These are phyloP conservation scores for Andrena bicolor DNA, from an alignment of 2,888 invertebrate genomes.

Conservation along the genomic window DNA sequence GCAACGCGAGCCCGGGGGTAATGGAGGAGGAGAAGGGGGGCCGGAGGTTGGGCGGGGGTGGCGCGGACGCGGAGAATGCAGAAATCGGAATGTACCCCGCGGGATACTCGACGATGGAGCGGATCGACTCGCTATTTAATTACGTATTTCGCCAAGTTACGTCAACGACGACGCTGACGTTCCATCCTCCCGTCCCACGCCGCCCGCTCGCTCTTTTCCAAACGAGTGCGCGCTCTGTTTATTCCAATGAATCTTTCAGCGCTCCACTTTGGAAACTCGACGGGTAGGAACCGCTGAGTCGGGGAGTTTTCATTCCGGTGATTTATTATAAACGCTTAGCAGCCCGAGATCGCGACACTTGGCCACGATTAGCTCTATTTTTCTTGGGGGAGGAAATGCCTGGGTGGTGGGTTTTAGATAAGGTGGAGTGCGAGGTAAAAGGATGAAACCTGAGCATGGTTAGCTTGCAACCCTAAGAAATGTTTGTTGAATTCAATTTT, in stretches of 20 bases:
- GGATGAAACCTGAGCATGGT: no score
- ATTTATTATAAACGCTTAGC: neutral
- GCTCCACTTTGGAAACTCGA: conserved; percentile 60
- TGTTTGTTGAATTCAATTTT: no score
- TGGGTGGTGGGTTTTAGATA: no score
- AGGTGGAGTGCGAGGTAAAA: no score
- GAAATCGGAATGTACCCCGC: conserved; percentile 70
- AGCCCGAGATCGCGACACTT: conserved; percentile 6
- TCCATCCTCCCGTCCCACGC: conserved; percentile 32
- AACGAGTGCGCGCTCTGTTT: conserved; percentile 39
- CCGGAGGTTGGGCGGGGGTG: conserved; percentile 34
- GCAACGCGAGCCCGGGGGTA: conserved; percentile 63
- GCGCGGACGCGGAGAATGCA: conserved; percentile 61
- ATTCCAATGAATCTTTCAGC: conserved; percentile 73
- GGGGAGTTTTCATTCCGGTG: conserved; percentile 41
- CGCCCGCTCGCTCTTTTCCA: conserved; percentile 37
- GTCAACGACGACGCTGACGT: conserved; percentile 65
- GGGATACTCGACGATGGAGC: conserved; percentile 70
- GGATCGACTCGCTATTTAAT: conserved; percentile 76
- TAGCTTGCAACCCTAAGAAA: no score
- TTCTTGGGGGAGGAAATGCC: neutral
- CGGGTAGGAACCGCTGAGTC: conserved; percentile 6
- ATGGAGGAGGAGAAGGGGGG: conserved; percentile 48
- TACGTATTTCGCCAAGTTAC: conserved; percentile 75
- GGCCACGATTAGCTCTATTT: conserved; percentile 26